Evolutionary conservation across 2,113 vertebrate species (phyloP), one percentile per base, ranked within the genome.

Genomic region (Penelope pileata): DNA sequence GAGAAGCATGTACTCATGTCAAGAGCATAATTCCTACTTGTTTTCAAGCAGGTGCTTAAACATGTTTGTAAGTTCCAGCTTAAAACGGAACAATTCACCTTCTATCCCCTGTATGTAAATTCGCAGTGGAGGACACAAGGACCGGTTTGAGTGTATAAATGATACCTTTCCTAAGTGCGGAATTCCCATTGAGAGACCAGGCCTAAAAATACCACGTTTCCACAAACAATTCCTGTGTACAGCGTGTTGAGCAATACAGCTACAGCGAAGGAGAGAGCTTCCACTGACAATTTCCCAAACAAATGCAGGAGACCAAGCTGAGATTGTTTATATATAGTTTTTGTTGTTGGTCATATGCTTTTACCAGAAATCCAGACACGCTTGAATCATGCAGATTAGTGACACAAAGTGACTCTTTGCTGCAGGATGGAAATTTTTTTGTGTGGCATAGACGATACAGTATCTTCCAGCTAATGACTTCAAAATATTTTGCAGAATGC

Each of bases 201-300:
- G 23, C 51, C 89, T 97, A 90, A 96, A 95, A 97, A 93, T 93
- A 83, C 26, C 63, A 63, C 80, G 78, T 96, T 96, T 96, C 95
- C 93, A 90, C 82, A 95, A 96, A 91, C 96, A 89, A 47, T 94
- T 85, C 54, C 75, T 74, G 59, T 43, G 7, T 6, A 1, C 69
- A 56, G 80, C 5, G 1, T 73, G 87, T 90, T 88, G 91, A 90
- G 82, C 88, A 95, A 81, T 67, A 30, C 17, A 83, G 70, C 54
- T 91, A 70, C 85, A 70, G 60, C 47, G 36, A 42, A 83, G 89
- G 50, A 45, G 40, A 30, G 63, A 47, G 45, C 70, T 89, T 53
- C 86, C 89, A 59, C 84, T 73, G 81, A 85, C 42, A n/a, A 4
- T 77, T 85, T 80, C 83, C 80, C 68, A 77, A 24, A 38, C 59